Base-by-base conservation (phyloP, 2,888 invertebrate genomes). In the Tinea pellionella region DNA sequence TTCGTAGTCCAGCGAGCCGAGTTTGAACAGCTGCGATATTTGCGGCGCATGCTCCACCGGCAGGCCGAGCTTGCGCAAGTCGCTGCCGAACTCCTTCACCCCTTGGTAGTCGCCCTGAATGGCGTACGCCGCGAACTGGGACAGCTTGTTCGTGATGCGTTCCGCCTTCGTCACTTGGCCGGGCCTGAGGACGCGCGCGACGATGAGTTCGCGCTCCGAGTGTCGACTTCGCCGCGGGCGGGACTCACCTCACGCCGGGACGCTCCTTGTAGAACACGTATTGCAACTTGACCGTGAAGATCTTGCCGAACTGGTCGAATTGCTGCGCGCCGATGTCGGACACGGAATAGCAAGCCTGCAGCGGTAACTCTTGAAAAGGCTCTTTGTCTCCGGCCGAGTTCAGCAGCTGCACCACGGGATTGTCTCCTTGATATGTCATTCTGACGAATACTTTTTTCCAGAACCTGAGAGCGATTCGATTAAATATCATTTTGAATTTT, bases 221-320 rank as follows among this genome's bases (percentile, higher is more conserved):
- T 6, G 2, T 16, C 12, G 4, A 4, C 24, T 3, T 2, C 24
- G 6, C 3, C 3, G 24, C 2, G 24, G 15, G 41, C 12, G 9
- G 12, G n/a, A 41, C 41, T 41, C 61, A 85, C 86, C 87, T 78
- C 15, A 98, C 96, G 1, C 99, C 99, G 0, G 99, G 98, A 11
- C 98, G 90, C 79, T 99, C 99, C 79, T 98, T 97, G 80, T 99
- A 99, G 80, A 98, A 97, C 61, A 99, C 95, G 75, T 98, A 98
- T 79, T 99, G 99, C 66, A 98, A 84, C 78, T 97, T 99, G 61
- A 99, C 92, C 0, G 99, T 99, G 88, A 99, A 99, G 68, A 99
- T 98, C 88, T 99, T 99, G 30, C 99, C 99, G 77, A 95, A 99
- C 78, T 98, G 96, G 83, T 99, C 99, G 76, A 96, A 99, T 78